phyloP scores from a whole-genome alignment of 1,140 invertebrate genomes.

The Anastrepha obliqua region DNA sequence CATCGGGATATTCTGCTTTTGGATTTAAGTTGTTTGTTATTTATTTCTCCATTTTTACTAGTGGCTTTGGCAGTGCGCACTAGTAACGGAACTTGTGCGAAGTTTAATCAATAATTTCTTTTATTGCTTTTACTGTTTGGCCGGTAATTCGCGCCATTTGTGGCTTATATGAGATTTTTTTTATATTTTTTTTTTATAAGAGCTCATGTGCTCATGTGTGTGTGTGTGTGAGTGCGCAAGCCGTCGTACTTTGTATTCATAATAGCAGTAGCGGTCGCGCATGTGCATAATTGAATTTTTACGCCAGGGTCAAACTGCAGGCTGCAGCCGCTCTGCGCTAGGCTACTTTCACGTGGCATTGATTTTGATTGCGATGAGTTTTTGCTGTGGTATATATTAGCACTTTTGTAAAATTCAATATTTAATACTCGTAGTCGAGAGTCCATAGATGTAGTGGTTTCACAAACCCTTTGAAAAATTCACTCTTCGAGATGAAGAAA shows the following conservation, averaged over 20 bases:
- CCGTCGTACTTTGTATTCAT: not conserved
- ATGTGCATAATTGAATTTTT: not conserved
- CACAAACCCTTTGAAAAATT: too few relatives aligned
- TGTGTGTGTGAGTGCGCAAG: not conserved
- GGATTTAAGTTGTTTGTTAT: not conserved
- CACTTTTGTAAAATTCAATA: not conserved
- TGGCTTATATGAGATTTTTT: too few relatives aligned
- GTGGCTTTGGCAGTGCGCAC: too few relatives aligned
- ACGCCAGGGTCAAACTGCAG: conserved; percentile 7
- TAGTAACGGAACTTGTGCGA: not conserved
- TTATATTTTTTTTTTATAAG: too few relatives aligned
- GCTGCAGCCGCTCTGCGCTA: not conserved
- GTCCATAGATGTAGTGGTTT: too few relatives aligned
- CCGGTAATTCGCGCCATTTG: not conserved
- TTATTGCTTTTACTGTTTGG: not conserved
- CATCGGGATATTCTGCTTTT: not conserved
- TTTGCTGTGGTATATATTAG: not conserved
- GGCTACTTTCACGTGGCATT: not conserved
- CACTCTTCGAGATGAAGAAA: too few relatives aligned
- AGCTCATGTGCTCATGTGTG: not conserved
- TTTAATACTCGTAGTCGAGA: not conserved
- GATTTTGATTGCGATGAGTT: not conserved
- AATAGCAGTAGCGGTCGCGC: not conserved
- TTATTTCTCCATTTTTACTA: not conserved
- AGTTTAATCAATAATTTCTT: not conserved